phyloP scores from a whole-genome alignment of 2,888 invertebrate species.

The Amiota mariae region DNA sequence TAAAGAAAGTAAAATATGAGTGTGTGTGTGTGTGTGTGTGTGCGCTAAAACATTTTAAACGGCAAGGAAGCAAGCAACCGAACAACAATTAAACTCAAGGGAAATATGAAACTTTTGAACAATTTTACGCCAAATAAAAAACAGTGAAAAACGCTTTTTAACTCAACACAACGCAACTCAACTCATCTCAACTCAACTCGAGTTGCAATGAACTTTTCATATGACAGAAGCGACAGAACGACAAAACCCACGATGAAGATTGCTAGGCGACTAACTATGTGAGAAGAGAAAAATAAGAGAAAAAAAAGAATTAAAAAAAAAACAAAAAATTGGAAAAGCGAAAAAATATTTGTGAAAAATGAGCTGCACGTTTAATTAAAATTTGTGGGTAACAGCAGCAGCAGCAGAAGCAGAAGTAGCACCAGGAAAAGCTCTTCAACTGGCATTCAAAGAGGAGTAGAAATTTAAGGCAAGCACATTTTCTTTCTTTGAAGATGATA shows the following conservation, averaged over 20 bases:
- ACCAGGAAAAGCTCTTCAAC: too few relatives aligned
- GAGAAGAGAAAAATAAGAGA: background rate
- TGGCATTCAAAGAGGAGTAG: background rate
- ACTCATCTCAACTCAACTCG: too few relatives aligned
- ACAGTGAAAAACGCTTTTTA: background rate
- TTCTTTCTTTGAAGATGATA: background rate
- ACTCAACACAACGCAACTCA: too few relatives aligned
- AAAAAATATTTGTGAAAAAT: constrained; percentile 4
- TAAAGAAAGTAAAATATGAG: background rate
- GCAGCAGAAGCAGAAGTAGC: too few relatives aligned
- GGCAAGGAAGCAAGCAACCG: background rate
- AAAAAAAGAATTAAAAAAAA: background rate
- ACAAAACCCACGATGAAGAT: background rate
- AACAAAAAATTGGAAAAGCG: background rate
- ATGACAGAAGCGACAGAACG: background rate
- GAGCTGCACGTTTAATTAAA: constrained; percentile 29
- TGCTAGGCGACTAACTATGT: background rate
- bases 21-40: background rate
- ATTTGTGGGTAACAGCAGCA: background rate
- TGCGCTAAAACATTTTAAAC: background rate
- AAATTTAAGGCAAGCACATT: constrained; percentile 2
- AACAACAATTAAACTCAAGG: constrained; percentile 10
- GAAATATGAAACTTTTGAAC: constrained; percentile 22
- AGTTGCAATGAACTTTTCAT: constrained; percentile 6
- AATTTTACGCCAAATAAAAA: constrained; percentile 11